These are phyloP conservation scores for Drosophila rufa DNA, from an alignment of 1,140 invertebrate genomes.

Conservation along the genomic window DNA sequence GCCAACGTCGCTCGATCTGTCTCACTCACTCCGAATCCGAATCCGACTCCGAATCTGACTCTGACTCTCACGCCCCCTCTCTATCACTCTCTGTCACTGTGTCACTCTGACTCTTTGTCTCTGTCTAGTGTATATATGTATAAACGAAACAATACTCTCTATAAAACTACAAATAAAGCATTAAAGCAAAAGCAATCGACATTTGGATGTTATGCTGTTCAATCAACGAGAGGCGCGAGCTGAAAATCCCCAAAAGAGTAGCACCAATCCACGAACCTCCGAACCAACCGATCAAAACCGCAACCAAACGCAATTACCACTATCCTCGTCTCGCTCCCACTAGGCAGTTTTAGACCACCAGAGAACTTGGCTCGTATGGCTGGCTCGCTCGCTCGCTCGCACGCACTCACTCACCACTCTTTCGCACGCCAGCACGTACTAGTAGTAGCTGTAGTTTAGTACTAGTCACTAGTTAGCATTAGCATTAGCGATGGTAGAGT, in stretches of 20 bases:
- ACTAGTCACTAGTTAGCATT: constrained; percentile 30
- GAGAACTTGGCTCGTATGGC: constrained; percentile 56
- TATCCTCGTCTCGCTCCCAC: constrained; percentile 46
- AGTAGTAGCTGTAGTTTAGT: constrained; percentile 6
- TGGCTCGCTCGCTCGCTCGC: constrained; percentile 59
- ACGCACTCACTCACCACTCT: constrained; percentile 45
- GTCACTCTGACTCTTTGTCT: constrained; percentile 39
- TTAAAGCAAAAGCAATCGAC: constrained; percentile 78
- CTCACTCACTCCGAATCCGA: constrained; percentile 19
- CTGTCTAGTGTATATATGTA: constrained; percentile 57
- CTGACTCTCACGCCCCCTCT: constrained; percentile 25
- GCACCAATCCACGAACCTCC: constrained; percentile 19
- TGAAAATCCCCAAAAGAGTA: constrained; percentile 27
- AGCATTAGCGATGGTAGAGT: constrained; percentile 25
- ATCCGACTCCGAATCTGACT: constrained; percentile 1
- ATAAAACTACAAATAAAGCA: constrained; percentile 62
- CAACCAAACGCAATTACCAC: constrained; percentile 33
- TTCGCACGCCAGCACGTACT: constrained; percentile 42
- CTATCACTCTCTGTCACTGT: constrained; percentile 25
- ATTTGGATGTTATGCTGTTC: constrained; percentile 85
- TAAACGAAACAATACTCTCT: constrained; percentile 49
- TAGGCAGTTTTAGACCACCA: constrained; percentile 35
- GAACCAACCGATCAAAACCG: constrained; percentile 25
- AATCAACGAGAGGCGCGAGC: constrained; percentile 53
- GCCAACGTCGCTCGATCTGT: constrained; percentile 33